Percentiles rank a stretch among this genome's conserved stretches.
phyloP scores from a whole-genome alignment of 2,797 vertebrate species.

The Potorous gilbertii region DNA sequence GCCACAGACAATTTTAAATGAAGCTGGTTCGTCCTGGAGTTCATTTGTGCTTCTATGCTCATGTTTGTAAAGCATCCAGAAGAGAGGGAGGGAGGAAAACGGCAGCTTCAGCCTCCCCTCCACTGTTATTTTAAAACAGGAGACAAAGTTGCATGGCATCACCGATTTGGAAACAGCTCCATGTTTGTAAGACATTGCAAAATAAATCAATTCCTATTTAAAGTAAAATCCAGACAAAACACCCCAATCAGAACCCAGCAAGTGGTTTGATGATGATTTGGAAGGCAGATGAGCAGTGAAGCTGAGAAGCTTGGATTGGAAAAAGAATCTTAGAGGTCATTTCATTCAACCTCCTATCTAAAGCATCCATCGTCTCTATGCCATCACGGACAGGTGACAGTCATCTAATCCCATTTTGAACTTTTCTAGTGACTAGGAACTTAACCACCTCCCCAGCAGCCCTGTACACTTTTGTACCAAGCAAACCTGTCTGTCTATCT shows the following conservation, averaged over 20 bases:
- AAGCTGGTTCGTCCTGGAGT: not conserved
- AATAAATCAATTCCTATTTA: not conserved
- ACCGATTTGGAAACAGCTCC: slow-evolving; percentile 10
- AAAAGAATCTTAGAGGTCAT: not conserved
- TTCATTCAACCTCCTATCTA: not conserved
- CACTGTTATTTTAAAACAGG: slow-evolving; percentile 24
- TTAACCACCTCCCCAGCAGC: not conserved
- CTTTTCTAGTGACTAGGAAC: not conserved
- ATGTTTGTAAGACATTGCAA: slow-evolving; percentile 16
- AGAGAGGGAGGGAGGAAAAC: slow-evolving; percentile 33
- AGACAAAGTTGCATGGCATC: not conserved
- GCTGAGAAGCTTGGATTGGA: not conserved
- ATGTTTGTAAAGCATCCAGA: not conserved
- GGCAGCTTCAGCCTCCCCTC: not conserved
- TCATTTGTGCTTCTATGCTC: slow-evolving; percentile 45
- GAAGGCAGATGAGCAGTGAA: not conserved
- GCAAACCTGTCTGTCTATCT: too few relatives aligned
- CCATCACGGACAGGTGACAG: not conserved
- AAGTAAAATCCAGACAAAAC: slow-evolving; percentile 23
- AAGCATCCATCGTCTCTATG: not conserved
- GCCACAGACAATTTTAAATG: slow-evolving; percentile 18
- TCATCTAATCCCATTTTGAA: not conserved
- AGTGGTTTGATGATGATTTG: not conserved
- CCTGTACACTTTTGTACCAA: not conserved
- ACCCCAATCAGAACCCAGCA: slow-evolving; percentile 14